phyloP scores from a whole-genome alignment of 2,113 vertebrate genomes.

The Ciconia maguari region DNA sequence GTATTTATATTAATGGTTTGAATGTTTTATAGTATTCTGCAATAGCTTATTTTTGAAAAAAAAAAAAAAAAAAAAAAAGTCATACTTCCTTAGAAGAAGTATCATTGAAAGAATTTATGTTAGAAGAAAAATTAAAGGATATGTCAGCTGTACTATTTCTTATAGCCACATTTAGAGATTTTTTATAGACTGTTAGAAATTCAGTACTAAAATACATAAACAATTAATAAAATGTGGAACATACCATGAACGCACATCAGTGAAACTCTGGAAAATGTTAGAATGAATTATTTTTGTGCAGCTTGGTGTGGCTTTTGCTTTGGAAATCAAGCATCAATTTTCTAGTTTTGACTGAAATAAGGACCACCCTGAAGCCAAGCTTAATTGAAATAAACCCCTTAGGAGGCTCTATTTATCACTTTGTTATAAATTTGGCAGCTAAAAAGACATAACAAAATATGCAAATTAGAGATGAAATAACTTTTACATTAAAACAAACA shows the following conservation, averaged over 20 bases:
- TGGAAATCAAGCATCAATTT: constrained; percentile 71
- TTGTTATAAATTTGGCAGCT: constrained; percentile 64
- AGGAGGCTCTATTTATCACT: constrained; percentile 64
- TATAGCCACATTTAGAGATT: constrained; percentile 38
- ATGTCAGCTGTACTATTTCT: constrained; percentile 37
- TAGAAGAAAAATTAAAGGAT: constrained; percentile 34
- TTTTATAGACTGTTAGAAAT: constrained; percentile 45
- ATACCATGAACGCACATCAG: constrained; percentile 35
- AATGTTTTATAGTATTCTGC: neutral
- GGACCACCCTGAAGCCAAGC: constrained; percentile 74
- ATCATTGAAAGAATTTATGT: neutral
- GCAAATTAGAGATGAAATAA: constrained; percentile 57
- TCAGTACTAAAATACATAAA: constrained; percentile 54
- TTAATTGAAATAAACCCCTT: constrained; percentile 66
- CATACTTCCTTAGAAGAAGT: constrained; percentile 29
- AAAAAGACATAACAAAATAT: constrained; percentile 59
- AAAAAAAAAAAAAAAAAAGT: neutral
- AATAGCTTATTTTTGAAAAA: neutral
- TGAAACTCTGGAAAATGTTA: constrained; percentile 65
- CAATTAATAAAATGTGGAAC: constrained; percentile 67
- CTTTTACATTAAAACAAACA: constrained; percentile 41
- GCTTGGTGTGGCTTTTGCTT: constrained; percentile 62
- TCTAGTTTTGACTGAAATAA: constrained; percentile 67
- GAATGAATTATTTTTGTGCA: constrained; percentile 68
- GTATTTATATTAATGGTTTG: neutral